Percentiles rank a stretch among this genome's conserved stretches.
These are phyloP conservation scores for Struthidea cinerea DNA, from an alignment of 2,113 vertebrate genomes.

Conservation along the genomic window DNA sequence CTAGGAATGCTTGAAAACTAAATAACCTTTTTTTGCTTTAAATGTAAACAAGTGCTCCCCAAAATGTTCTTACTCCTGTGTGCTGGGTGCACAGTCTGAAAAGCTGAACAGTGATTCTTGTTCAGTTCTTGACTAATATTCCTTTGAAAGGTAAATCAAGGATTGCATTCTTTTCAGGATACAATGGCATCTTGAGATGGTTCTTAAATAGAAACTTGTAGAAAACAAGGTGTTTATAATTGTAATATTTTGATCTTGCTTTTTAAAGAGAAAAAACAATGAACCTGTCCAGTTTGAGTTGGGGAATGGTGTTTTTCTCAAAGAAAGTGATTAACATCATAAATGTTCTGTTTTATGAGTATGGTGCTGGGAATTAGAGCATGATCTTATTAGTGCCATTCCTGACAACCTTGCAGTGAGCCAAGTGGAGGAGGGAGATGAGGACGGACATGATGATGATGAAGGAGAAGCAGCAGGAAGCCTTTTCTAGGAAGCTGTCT, in stretches of 20 bases:
- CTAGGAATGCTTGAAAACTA: neutral
- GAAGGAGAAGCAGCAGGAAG: neutral
- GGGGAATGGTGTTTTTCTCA: neutral
- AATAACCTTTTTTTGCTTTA: neutral
- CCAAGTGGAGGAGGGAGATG: neutral
- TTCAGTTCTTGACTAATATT: neutral
- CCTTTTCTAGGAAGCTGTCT: neutral
- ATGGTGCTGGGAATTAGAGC: neutral
- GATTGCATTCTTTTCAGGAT: neutral
- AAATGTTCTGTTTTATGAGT: neutral
- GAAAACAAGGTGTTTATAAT: neutral
- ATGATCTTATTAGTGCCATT: neutral
- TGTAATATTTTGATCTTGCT: neutral
- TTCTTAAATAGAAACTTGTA: neutral
- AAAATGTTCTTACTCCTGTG: neutral
- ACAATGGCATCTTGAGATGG: neutral
- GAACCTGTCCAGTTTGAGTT: neutral
- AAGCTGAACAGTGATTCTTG: neutral
- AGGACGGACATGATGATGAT: neutral
- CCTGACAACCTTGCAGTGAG: neutral
- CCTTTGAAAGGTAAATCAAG: neutral
- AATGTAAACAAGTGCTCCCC: neutral
- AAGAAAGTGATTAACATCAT: neutral
- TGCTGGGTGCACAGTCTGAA: neutral
- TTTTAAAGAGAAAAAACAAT: neutral